phyloP scores from a whole-genome alignment of 2,113 vertebrate species.

The western clawed frog (Xenopus tropicalis) region UCB_Xtro_10.0 CM004447.2:136722001-136722500 shows the following conservation, averaged over 20 bases:
- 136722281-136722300: constrained; percentile 17
- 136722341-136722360: constrained; percentile 23
- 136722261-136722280: neutral
- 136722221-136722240: constrained; percentile 33
- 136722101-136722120: constrained; percentile 49
- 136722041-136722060: constrained; percentile 48
- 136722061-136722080: constrained; percentile 40
- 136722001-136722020: constrained; percentile 38
- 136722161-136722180: constrained; percentile 48
- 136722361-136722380: constrained; percentile 9
- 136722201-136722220: constrained; percentile 49
- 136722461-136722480: neutral
- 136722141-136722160: constrained; percentile 47
- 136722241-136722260: constrained; percentile 41
- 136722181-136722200: constrained; percentile 45
- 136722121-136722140: constrained; percentile 45
- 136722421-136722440: neutral
- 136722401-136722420: constrained; percentile 1
- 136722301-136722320: constrained; percentile 35
- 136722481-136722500: constrained; percentile 20
- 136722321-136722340: constrained; percentile 3
- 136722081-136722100: constrained; percentile 48
- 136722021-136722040: constrained; percentile 45
- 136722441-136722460: constrained; percentile 21
- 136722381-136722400: constrained; percentile 11